These are phyloP conservation scores for Pipa parva DNA, from an alignment of 2,113 vertebrate species.

Conservation along the genomic window DNA sequence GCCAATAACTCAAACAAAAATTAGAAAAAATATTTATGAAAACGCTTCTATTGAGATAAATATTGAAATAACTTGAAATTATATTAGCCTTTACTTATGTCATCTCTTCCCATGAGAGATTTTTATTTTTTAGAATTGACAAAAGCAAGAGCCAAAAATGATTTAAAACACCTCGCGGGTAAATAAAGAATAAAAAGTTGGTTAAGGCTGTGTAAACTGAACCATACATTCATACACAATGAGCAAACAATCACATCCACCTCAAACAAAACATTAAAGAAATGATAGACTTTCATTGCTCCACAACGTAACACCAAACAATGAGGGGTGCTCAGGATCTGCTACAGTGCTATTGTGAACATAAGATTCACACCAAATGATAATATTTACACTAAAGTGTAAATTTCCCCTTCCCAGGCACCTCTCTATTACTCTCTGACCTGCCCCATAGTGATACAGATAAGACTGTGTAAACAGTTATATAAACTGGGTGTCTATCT, in stretches of 20 bases:
- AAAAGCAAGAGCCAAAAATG: neutral
- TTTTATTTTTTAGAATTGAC: too few relatives aligned
- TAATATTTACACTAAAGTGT: constrained; percentile 18
- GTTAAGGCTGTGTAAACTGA: too few relatives aligned
- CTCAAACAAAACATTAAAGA: constrained; percentile 3
- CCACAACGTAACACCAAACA: neutral
- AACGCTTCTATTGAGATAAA: too few relatives aligned
- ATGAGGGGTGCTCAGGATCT: constrained; percentile 3
- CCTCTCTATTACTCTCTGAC: constrained; percentile 7
- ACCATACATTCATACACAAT: neutral
- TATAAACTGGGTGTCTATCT: constrained; percentile 23
- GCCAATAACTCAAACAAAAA: too few relatives aligned
- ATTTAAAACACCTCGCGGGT: neutral
- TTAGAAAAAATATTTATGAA: too few relatives aligned
- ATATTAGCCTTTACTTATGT: too few relatives aligned
- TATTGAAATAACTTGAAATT: too few relatives aligned
- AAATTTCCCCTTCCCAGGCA: constrained; percentile 20
- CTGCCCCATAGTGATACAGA: neutral
- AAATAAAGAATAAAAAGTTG: too few relatives aligned
- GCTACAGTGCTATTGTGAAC: neutral
- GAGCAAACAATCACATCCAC: neutral
- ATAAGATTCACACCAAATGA: constrained; percentile 25
- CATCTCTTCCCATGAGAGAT: constrained; percentile 9
- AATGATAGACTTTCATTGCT: neutral
- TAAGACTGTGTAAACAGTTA: constrained; percentile 15